phyloP scores from a whole-genome alignment of 1,140 invertebrate species.

The Pemphigus obesinymphae region DNA sequence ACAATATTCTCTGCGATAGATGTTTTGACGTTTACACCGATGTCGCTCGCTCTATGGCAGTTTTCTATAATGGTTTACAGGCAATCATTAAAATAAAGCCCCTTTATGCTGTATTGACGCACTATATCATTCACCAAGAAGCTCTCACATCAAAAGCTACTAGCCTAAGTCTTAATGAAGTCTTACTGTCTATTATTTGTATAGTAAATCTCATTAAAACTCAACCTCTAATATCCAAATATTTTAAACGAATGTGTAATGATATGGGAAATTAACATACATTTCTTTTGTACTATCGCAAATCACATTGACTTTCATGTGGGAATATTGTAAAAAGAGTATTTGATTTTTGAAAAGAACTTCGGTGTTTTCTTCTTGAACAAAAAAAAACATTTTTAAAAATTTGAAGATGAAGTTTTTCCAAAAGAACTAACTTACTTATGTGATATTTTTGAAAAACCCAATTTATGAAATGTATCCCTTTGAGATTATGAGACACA shows the following conservation, averaged over 20 bases:
- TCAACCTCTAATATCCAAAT: neutral
- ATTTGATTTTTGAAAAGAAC: neutral
- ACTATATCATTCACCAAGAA: neutral
- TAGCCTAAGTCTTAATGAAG: neutral
- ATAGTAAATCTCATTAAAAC: neutral
- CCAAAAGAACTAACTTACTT: neutral
- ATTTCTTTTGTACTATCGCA: neutral
- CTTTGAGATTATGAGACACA: neutral
- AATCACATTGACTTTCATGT: neutral
- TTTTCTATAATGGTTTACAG: neutral
- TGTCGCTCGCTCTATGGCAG: neutral
- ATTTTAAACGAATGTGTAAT: neutral
- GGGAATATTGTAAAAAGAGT: too few species aligned
- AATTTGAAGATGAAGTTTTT: neutral
- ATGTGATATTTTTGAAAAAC: neutral
- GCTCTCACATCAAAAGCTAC: neutral
- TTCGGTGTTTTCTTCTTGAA: neutral
- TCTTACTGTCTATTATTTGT: neutral
- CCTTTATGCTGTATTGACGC: neutral
- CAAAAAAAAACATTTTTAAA: neutral
- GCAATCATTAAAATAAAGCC: neutral
- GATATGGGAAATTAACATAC: neutral
- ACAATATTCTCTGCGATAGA: neutral
- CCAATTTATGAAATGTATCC: neutral
- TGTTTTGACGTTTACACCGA: neutral